Conservation (phyloP, 2,113 vertebrate genomes). For the Antechinus flavipes region DNA sequence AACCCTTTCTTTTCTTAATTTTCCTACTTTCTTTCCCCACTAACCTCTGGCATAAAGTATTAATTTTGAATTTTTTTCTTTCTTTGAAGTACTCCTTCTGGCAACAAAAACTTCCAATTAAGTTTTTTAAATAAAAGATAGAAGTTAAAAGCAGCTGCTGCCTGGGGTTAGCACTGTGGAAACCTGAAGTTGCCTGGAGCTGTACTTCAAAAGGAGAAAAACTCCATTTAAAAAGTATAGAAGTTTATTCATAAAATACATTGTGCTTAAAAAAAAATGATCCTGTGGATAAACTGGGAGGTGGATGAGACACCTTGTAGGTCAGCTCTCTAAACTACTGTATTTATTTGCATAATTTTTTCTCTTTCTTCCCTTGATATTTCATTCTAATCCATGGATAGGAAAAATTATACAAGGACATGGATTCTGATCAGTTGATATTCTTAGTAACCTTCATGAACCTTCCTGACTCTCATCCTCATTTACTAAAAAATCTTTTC, state of each 20-base stretch:
- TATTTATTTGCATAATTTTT: constrained; percentile 55
- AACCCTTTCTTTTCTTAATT: constrained; percentile 73
- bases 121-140: constrained; percentile 83
- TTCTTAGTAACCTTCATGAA: constrained; percentile 15
- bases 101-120: constrained; percentile 81
- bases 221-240: constrained; percentile 77
- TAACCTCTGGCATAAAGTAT: constrained; percentile 78
- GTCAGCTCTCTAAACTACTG: constrained; percentile 45
- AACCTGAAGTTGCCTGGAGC: constrained; percentile 80
- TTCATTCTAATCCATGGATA: constrained; percentile 52
- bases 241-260: constrained; percentile 79
- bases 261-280: constrained; percentile 63
- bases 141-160: constrained; percentile 79
- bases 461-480: constrained; percentile 30
- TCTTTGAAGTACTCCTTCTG: constrained; percentile 83
- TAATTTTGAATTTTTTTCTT: constrained; percentile 78
- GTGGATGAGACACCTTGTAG: constrained; percentile 44
- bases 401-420: background rate
- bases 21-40: constrained; percentile 63
- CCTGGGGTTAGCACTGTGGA: constrained; percentile 76
- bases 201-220: constrained; percentile 82
- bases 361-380: constrained; percentile 8
- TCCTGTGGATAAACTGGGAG: constrained; percentile 66
- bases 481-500: constrained; percentile 18
- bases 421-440: constrained; percentile 27